These are phyloP conservation scores for Mus spicilegus DNA, from an alignment of 2,113 vertebrate species.

Conservation along the genomic window DNA sequence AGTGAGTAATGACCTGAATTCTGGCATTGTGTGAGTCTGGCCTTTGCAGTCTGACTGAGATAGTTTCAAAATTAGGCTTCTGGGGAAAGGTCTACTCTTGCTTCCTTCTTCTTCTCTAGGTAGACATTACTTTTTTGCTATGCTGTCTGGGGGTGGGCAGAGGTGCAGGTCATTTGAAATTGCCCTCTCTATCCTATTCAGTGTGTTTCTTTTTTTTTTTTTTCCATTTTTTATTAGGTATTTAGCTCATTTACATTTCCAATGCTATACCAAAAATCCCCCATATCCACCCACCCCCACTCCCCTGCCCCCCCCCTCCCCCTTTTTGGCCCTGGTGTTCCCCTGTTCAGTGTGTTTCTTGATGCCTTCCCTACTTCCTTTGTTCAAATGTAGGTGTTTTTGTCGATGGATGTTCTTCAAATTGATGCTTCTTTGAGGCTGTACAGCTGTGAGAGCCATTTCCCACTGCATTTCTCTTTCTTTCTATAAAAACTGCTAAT, in stretches of 20 bases:
- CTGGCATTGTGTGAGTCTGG: not conserved
- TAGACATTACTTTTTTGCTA: not conserved
- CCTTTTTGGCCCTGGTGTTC: too few relatives aligned
- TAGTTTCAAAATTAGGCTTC: not conserved
- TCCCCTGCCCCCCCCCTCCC: too few relatives aligned
- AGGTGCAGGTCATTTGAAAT: too few relatives aligned
- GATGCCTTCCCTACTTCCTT: not conserved
- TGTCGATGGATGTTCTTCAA: not conserved
- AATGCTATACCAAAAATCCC: too few relatives aligned
- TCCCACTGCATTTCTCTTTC: not conserved
- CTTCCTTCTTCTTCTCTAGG: not conserved
- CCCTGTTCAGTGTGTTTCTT: not conserved
- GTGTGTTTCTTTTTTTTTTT: not conserved
- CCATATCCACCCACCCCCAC: too few relatives aligned
- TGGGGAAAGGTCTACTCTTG: not conserved
- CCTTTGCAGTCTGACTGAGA: not conserved
- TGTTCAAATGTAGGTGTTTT: not conserved
- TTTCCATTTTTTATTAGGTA: too few relatives aligned
- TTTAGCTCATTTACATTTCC: too few relatives aligned
- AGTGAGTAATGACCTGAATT: not conserved
- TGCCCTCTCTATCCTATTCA: not conserved
- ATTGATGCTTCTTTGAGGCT: not conserved
- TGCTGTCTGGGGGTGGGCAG: not conserved
- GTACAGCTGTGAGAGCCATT: not conserved
- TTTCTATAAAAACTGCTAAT: not conserved